A percentile compares a stretch with the other conserved stretches of the same genome.
Conservation (phyloP, 2,113 vertebrate genomes). For the Sardina pilchardus region DNA sequence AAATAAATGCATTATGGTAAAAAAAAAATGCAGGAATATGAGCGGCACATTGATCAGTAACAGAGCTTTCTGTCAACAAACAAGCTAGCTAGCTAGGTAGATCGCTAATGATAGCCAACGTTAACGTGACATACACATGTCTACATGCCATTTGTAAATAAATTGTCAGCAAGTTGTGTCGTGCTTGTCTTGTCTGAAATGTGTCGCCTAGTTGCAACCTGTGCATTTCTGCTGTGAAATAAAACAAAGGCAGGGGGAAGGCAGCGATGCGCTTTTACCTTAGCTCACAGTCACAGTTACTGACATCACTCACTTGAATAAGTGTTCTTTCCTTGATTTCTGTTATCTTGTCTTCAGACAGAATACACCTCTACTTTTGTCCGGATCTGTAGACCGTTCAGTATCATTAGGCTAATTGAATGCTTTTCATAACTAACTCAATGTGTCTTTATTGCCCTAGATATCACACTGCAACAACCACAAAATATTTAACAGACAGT, state of each 20-base stretch:
- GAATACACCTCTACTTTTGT: too few species aligned
- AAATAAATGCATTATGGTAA: background rate
- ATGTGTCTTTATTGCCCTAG: background rate
- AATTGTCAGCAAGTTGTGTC: background rate
- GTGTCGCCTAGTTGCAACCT: background rate
- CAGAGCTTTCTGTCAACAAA: background rate
- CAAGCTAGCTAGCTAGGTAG: background rate
- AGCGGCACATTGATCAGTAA: background rate
- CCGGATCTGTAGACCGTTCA: too few species aligned
- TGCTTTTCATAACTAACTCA: background rate
- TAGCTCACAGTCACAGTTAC: background rate
- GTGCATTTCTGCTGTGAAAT: background rate
- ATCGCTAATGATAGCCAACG: background rate
- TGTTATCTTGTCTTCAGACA: too few species aligned
- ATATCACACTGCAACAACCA: background rate
- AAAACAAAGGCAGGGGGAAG: background rate
- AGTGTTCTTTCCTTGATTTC: background rate
- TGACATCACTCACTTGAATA: background rate
- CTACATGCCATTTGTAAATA: background rate
- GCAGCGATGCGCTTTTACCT: background rate
- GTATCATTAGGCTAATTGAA: background rate
- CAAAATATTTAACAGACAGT: background rate
- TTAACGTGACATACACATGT: background rate
- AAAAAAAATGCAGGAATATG: background rate
- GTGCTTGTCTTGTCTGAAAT: background rate